These are phyloP conservation scores for Ceratotherium simum DNA, from an alignment of 2,113 vertebrate species.

Conservation along the genomic window DNA sequence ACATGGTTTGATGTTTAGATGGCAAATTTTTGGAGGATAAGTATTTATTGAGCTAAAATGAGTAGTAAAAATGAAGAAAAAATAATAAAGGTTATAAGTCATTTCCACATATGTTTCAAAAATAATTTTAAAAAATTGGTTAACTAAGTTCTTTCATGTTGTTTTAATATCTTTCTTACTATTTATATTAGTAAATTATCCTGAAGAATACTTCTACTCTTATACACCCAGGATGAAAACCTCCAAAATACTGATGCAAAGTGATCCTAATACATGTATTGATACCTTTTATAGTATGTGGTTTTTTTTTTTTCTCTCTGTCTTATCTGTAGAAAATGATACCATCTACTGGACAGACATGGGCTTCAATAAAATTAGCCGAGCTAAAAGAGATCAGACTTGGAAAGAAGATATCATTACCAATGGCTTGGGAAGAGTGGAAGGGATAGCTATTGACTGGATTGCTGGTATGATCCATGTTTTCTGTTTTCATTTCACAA, in stretches of 20 bases:
- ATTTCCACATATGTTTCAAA: neutral
- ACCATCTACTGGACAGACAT: constrained; percentile 99
- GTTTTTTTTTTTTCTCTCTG: neutral
- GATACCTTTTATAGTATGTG: neutral
- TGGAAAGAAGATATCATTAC: constrained; percentile 98
- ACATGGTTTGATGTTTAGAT: neutral
- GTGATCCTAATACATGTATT: neutral
- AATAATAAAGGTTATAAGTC: neutral
- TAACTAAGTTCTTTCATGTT: neutral
- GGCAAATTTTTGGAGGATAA: neutral
- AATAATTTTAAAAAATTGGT: neutral
- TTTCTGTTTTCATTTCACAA: constrained; percentile 8
- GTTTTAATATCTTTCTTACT: neutral
- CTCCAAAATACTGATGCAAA: neutral
- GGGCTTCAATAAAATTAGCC: constrained; percentile 98
- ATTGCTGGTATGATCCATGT: constrained; percentile 92
- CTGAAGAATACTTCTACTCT: neutral
- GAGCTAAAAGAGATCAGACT: constrained; percentile 96
- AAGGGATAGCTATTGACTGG: constrained; percentile 98
- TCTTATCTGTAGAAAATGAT: constrained; percentile 92
- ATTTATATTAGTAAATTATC: neutral
- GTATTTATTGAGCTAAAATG: neutral
- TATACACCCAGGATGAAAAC: neutral
- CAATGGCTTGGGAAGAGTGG: constrained; percentile 96
- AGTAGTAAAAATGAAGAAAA: neutral